These are phyloP conservation scores for Drosophila eugracilis DNA, from an alignment of 1,140 invertebrate genomes.

Conservation along the genomic window DNA sequence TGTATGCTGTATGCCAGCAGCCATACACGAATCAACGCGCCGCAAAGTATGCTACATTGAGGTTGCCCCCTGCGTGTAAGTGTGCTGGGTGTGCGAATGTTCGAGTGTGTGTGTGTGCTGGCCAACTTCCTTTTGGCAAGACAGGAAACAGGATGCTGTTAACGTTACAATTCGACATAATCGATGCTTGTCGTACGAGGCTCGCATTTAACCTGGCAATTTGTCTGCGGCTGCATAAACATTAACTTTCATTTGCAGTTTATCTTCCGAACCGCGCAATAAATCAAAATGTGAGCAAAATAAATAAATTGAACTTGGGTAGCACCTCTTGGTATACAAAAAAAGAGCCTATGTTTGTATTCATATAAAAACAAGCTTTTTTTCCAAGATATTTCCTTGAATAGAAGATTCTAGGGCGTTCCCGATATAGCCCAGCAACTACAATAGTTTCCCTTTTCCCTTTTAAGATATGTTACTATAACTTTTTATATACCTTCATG, in stretches of 20 bases:
- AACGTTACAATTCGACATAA: slow-evolving; percentile 81
- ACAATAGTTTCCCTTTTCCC: too few species aligned
- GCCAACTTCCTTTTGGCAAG: slow-evolving; percentile 61
- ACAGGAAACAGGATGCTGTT: slow-evolving; percentile 79
- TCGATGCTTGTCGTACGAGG: slow-evolving; percentile 80
- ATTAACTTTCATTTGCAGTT: slow-evolving; percentile 77
- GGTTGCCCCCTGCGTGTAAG: slow-evolving; percentile 6
- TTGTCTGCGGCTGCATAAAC: slow-evolving; percentile 75
- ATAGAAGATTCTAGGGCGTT: too few species aligned
- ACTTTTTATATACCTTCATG: neutral
- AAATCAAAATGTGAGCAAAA: slow-evolving; percentile 53
- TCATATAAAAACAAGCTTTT: too few species aligned
- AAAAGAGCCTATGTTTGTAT: too few species aligned
- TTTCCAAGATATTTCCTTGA: too few species aligned
- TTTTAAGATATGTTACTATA: too few species aligned
- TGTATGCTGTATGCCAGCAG: slow-evolving; percentile 75
- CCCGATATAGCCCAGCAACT: too few species aligned
- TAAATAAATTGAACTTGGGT: slow-evolving; percentile 7
- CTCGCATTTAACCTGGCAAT: slow-evolving; percentile 80
- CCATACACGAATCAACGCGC: slow-evolving; percentile 70
- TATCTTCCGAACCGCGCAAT: slow-evolving; percentile 50
- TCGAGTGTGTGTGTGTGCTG: slow-evolving; percentile 23
- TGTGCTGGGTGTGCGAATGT: slow-evolving; percentile 9
- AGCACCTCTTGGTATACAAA: neutral
- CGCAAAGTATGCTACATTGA: slow-evolving; percentile 72